phyloP scores from a whole-genome alignment of 2,888 invertebrate species.

The Nomada flava region DNA sequence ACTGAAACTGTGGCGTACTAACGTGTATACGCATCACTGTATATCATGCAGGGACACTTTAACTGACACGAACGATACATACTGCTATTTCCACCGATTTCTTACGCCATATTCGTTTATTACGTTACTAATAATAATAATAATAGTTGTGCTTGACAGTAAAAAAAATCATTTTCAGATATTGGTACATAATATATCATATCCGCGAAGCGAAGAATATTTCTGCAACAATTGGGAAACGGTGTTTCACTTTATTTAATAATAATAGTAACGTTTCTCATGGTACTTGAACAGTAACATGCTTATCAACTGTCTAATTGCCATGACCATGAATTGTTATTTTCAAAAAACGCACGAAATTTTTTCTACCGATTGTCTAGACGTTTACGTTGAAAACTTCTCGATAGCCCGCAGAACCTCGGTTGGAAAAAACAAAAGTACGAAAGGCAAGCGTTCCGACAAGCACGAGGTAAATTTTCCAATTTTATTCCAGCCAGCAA shows the following conservation, averaged over 20 bases:
- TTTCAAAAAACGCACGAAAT: not conserved
- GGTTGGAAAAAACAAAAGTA: constrained; percentile 5
- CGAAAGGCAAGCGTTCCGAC: not conserved
- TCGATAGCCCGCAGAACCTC: not conserved
- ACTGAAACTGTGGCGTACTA: not conserved
- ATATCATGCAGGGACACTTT: not conserved
- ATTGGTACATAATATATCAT: too few species aligned
- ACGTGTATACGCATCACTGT: not conserved
- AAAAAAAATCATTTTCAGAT: too few species aligned
- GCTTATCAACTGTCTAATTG: too few species aligned
- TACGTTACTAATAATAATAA: too few species aligned
- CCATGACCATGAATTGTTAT: not conserved
- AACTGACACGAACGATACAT: too few species aligned
- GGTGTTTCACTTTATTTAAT: too few species aligned
- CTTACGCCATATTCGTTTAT: not conserved
- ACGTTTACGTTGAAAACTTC: constrained; percentile 5
- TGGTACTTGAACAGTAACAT: too few species aligned
- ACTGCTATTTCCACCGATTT: too few species aligned
- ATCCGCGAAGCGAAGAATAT: too few species aligned
- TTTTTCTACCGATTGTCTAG: not conserved
- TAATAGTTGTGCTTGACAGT: too few species aligned
- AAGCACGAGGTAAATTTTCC: constrained; percentile 20
- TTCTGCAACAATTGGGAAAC: too few species aligned
- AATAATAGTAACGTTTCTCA: too few species aligned
- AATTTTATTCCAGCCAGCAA: constrained; percentile 27